Evolutionary conservation across 2,888 invertebrate genomes (phyloP), one percentile per base, ranked within the genome.

Genomic region (Amiota mariae): DNA sequence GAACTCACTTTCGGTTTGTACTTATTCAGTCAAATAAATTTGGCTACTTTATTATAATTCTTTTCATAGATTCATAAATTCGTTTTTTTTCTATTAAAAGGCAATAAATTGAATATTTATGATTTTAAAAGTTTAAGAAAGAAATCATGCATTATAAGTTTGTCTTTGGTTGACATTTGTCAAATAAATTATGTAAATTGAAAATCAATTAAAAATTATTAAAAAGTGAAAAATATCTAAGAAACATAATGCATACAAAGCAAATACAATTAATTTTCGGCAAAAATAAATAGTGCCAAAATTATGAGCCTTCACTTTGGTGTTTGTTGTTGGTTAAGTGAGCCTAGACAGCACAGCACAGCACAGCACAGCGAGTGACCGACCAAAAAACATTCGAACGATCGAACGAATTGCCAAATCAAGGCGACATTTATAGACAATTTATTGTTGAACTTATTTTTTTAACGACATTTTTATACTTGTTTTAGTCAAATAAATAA

Each of bases 131-230:
- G 36, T 36, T 36, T 36, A 36, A 36, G 8, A 36, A 6, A 36
- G 8, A 36, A 36, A 36, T 36, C 36, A 2, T 36, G 36, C 36
- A 36, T 36, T 36, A 36, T 36, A 36, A 36, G 36, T 36, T 36
- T 6, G 67, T 68, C 54, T 24, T 54, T 54, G 12, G 24, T 51
- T 68, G 15, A 51, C 24, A 68, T 24, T 51, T 54, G 67, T 24
- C 36, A 54, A 75, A 84, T 85, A 84, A 87, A 84, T 84, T 82
- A 36, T 36, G 36, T 6, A 36, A 84, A 87, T 84, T 82, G 81
- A 84, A 84, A 86, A 84, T 84, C 84, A 84, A 84, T 84, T 84
- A 85, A 13, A 51, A 54, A 49, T 67, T 67, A 18, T 67, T 10
- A 63, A 63, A 12, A 8, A 66, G 18, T 18, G 15, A 49, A 57